Evolutionary conservation across 2,113 vertebrate genomes (phyloP), one percentile per base, ranked within the genome.

Genomic region (Cephalopholis sonnerati): DNA sequence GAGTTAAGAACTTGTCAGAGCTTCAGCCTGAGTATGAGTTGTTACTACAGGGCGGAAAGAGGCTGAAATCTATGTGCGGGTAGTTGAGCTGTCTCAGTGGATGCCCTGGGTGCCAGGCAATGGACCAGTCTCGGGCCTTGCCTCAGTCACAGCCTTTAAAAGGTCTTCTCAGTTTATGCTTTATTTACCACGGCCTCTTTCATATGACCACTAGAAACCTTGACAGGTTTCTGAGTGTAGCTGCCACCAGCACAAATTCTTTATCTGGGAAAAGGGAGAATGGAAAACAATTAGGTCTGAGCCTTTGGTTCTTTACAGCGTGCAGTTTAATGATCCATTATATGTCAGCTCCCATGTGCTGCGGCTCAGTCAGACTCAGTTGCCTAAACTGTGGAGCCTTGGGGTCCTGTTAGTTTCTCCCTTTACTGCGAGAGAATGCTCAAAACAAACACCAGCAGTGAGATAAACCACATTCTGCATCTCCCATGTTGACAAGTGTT

Each of bases 241-340:
- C 53, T 63, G 25, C 18, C 24, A 71, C 41, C 59, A 7, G 57
- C 51, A 29, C 2, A 11, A 48, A 58, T 10, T 55, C 32, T 58
- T 55, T 15, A 54, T 71, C 51, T 29, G 16, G 39, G 66, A 71
- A 75, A 72, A 25, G 15, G 15, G 61, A 61, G 29, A 77, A 41
- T 53, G 67, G 82, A 85, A 79, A 90, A 81, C 80, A 79, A 77
- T 85, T 12, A 7, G 50, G 46, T 48, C 44, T 22, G 7, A 69
- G 36, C 57, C 63, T 69, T 18, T 6, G 1, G 44, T 27, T 64
- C 55, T 79, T 69, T 57, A 74, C 61, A 69, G 65, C 29, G 27
- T 0, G 10, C 32, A 53, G 22, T 44, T 68, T 65, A 87, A 79
- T 84, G 79, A 81, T 53, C 76, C 68, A 48, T 81, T 73, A 77